phyloP scores from a whole-genome alignment of 2,797 vertebrate species.

The Lophura swinhoii region DNA sequence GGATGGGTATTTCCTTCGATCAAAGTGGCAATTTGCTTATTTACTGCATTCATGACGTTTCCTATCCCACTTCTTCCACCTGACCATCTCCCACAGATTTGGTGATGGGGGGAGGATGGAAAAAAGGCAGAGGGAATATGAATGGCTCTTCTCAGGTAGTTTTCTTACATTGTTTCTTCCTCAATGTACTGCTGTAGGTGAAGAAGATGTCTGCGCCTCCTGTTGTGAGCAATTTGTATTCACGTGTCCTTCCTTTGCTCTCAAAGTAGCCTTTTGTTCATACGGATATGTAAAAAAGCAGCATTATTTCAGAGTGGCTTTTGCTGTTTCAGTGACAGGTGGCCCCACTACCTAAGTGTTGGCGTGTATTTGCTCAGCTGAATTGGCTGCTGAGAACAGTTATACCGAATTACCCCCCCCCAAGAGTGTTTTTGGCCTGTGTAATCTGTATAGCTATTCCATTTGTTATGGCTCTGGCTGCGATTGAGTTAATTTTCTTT shows the following conservation, averaged over 20 bases:
- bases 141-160: background rate
- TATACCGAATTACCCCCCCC: background rate
- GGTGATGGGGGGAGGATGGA: background rate
- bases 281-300: background rate
- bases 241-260: background rate
- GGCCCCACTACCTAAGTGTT: background rate
- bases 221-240: background rate
- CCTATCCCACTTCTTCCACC: background rate
- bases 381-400: background rate
- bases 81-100: background rate
- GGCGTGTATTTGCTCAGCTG: background rate
- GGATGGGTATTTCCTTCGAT: background rate
- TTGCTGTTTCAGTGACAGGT: background rate
- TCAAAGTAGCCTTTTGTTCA: background rate
- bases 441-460: background rate
- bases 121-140: background rate
- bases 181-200: background rate
- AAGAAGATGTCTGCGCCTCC: background rate
- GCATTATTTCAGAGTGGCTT: background rate
- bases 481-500: too few relatives aligned
- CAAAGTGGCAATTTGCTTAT: background rate
- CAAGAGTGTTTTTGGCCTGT: background rate
- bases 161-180: background rate
- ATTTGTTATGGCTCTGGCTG: too few relatives aligned
- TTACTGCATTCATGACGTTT: background rate